Evolutionary conservation across 1,140 invertebrate species (phyloP), one percentile per base, ranked within the genome.

Genomic region (Agrilus planipennis): DNA sequence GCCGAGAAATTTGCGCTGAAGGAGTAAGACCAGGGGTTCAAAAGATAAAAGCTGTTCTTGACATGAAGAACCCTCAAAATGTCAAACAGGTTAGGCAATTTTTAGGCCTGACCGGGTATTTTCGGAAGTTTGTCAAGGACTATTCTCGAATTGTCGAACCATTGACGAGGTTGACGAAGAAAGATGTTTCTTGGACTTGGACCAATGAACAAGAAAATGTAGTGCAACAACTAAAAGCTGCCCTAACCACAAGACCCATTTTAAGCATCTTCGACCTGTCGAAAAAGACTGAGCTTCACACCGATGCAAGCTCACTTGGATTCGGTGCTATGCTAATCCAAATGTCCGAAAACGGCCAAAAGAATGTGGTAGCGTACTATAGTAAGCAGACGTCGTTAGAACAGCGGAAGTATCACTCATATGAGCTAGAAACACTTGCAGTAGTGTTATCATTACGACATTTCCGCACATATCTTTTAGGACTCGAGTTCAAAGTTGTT

Each of bases 81-180:
- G 45, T 52, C 6, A 50, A 58, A 35, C 15, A 47, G 19, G 37
- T 58, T 1, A 36, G 54, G 20, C 51, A 57, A 16, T 55, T 63
- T 21, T 36, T 59, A 4, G 57, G 58, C 0, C 25, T 64, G 0
- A 57, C 54, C 0, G 50, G 59, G 49, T 62, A n/a, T n/a, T n/a
- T n/a, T n/a, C n/a, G n/a, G n/a, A n/a, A n/a, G n/a, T n/a, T n/a
- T n/a, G n/a, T n/a, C 2, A n/a, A 37, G 22, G 23, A 47, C n/a
- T 63, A 54, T 34, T 45, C 56, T 0, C 21, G 11, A 5, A 52
- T 47, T 34, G 51, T 49, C 4, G 45, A 34, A 4, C 53, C 51
- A 10, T 44, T 62, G 11, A 51, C 51, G 0, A 23, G 46, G 9
- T 39, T 61, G 9, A 31, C 46, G 10, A 42, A 34, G 27, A 61